A percentile compares a stretch with the other conserved stretches of the same genome.
These are phyloP conservation scores for Sebastes vulpes DNA, from an alignment of 2,797 vertebrate species.

Conservation along the genomic window DNA sequence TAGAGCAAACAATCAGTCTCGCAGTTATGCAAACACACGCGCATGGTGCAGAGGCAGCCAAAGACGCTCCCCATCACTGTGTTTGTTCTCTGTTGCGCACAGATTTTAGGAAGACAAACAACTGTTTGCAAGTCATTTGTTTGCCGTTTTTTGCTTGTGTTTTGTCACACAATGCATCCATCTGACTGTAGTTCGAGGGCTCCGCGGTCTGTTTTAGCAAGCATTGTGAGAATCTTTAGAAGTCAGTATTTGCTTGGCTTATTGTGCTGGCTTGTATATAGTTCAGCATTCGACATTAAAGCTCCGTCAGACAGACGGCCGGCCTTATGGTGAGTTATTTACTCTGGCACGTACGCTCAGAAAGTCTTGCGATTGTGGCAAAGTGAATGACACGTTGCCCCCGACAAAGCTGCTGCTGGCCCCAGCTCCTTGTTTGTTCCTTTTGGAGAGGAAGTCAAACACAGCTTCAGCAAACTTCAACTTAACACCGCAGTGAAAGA, in stretches of 20 bases:
- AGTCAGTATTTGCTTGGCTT: constrained; percentile 1
- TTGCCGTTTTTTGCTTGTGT: constrained; percentile 33
- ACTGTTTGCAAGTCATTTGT: constrained; percentile 52
- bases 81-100: constrained; percentile 63
- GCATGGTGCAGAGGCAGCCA: constrained; percentile 26
- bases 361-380: constrained; percentile 67
- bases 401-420: constrained; percentile 39
- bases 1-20: constrained; percentile 49
- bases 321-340: constrained; percentile 51
- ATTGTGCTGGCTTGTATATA: background rate
- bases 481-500: constrained; percentile 28
- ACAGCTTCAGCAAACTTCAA: constrained; percentile 61
- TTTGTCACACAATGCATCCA: constrained; percentile 30
- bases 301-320: constrained; percentile 18
- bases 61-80: constrained; percentile 29
- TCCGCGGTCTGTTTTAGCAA: background rate
- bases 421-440: constrained; percentile 56
- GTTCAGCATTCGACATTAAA: constrained; percentile 9
- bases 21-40: constrained; percentile 42
- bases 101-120: constrained; percentile 45
- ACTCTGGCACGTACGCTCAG: constrained; percentile 64
- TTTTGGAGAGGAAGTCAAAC: constrained; percentile 68
- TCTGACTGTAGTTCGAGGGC: constrained; percentile 9
- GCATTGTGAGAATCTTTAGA: background rate
- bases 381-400: constrained; percentile 59